A percentile compares a stretch with the other conserved stretches of the same genome.
phyloP scores from a whole-genome alignment of 2,113 vertebrate species.

The Datnioides undecimradiatus region DNA sequence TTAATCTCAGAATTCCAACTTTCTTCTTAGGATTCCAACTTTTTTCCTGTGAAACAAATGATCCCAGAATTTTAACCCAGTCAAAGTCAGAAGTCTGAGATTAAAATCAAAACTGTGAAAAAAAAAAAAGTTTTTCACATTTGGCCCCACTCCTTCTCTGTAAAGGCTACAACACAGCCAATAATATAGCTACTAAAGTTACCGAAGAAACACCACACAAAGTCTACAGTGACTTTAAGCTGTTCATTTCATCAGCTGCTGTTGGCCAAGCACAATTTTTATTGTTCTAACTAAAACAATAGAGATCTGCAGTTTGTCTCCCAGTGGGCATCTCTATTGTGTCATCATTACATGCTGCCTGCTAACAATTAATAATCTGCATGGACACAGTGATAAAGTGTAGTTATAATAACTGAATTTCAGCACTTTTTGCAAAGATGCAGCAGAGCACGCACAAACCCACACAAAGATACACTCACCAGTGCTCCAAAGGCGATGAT shows the following conservation, averaged over 20 bases:
- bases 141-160: no score
- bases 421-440: not conserved
- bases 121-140: no score
- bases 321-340: not conserved
- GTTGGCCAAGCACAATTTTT: not conserved
- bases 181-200: not conserved
- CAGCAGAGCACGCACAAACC: slow-evolving; percentile 15
- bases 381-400: not conserved
- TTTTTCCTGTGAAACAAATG: no score
- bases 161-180: no score
- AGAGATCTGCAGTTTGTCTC: not conserved
- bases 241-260: not conserved
- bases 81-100: no score
- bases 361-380: not conserved
- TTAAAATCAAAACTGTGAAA: no score
- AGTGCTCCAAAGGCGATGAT: slow-evolving; percentile 96
- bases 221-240: not conserved
- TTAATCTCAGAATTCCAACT: no score
- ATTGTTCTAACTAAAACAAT: not conserved
- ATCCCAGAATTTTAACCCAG: no score
- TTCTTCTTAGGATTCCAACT: no score
- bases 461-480: slow-evolving; percentile 82
- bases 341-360: not conserved
- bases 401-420: not conserved
- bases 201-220: not conserved